These are phyloP conservation scores for Dynastes tityus DNA, from an alignment of 2,888 invertebrate species.

Conservation along the genomic window DNA sequence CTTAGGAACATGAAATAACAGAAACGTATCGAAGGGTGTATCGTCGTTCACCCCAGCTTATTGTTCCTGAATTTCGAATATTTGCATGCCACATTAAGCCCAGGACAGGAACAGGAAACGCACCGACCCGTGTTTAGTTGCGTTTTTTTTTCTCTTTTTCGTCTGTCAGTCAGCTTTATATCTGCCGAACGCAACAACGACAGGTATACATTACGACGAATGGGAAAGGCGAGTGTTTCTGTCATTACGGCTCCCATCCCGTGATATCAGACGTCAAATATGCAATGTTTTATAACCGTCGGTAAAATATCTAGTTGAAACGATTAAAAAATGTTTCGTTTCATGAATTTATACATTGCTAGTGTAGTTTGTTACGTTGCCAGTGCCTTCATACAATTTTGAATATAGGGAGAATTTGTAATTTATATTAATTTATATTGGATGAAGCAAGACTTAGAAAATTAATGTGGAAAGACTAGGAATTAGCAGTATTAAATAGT, in stretches of 20 bases:
- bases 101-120: slow-evolving; percentile 10
- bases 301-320: too few relatives aligned
- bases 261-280: not conserved
- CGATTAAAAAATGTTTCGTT: too few relatives aligned
- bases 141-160: slow-evolving; percentile 2
- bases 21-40: slow-evolving; percentile 17
- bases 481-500: too few relatives aligned
- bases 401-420: too few relatives aligned
- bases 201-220: slow-evolving; percentile 14
- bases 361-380: too few relatives aligned
- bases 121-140: slow-evolving; percentile 16
- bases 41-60: slow-evolving; percentile 23
- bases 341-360: too few relatives aligned
- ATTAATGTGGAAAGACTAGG: too few relatives aligned
- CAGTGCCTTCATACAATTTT: too few relatives aligned
- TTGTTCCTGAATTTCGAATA: slow-evolving; percentile 32
- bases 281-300: not conserved
- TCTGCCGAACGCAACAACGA: not conserved
- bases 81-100: slow-evolving; percentile 26
- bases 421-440: too few relatives aligned
- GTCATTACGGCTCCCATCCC: not conserved
- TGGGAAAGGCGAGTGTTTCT: slow-evolving; percentile 1
- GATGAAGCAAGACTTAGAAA: too few relatives aligned
- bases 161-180: slow-evolving; percentile 9
- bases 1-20: slow-evolving; percentile 12